Evolutionary conservation across 2,888 invertebrate species (phyloP), one percentile per base, ranked within the genome.

Genomic region (Rhingia rostrata): DNA sequence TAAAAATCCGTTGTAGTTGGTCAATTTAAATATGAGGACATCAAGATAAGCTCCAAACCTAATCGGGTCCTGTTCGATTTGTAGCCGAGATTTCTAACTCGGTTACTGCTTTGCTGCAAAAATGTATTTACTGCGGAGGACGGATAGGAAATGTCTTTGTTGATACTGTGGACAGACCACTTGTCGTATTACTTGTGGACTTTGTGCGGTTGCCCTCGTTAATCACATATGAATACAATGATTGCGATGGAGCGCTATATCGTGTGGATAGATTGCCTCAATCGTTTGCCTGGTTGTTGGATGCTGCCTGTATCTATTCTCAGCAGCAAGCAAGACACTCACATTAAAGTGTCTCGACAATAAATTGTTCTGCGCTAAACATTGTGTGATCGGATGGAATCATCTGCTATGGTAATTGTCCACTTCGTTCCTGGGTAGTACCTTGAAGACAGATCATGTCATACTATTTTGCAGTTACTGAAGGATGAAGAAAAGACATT

Each of bases 21-120:
- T 66, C 41, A 54, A 66, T 66, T 66, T 66, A 10, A 54, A 53
- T 66, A 53, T 66, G 66, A 30, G 66, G 33, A 54, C 66, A 66
- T 66, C 66, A 43, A 66, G 66, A 66, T 66, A 66, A 66, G 51
- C 41, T 22, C 10, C 41, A n/a, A 53, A 53, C 39, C 41, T 66
- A 64, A 53, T 66, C 60, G 33, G 43, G 32, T 61, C 66, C 66
- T 66, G 53, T 41, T 53, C 41, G 51, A 53, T 41, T 51, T 63
- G 12, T 33, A 7, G 43, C 32, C 9, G 9, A 60, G 43, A 45
- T 60, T 60, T 60, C 12, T 32, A 60, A 32, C 32, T 43, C 30
- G 35, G 33, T 10, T 10, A 63, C 47, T 12, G n/a, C 47, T 63
- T 63, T 6, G 43, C 32, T n/a, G 41, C 41, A 43, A 22, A 37